Conservation (phyloP, 2,888 invertebrate genomes). For the Podotricha telesiphe region DNA sequence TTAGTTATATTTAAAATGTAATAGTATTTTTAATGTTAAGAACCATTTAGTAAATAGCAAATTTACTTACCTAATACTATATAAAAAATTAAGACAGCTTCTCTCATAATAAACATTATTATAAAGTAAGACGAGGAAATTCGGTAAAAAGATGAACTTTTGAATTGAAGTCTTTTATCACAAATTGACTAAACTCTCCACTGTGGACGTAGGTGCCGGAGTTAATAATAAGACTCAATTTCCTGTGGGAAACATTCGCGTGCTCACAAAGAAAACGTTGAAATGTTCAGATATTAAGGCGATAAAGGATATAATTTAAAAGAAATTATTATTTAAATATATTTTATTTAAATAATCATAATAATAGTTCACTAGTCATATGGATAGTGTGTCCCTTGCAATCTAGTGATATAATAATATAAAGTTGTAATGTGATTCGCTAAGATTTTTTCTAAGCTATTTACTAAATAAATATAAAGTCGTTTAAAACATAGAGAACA, state of each 20-base stretch:
- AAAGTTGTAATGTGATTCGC: too few relatives aligned
- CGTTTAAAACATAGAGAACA: too few relatives aligned
- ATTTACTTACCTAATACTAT: not conserved
- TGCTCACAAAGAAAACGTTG: slow-evolving; percentile 43
- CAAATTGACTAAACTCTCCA: slow-evolving; percentile 33
- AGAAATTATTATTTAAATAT: not conserved
- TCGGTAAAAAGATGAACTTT: slow-evolving; percentile 22
- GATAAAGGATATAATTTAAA: slow-evolving; percentile 27
- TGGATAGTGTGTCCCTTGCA: too few relatives aligned
- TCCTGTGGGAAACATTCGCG: slow-evolving; percentile 47
- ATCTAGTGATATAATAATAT: too few relatives aligned
- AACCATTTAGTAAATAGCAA: not conserved
- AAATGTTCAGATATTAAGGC: slow-evolving; percentile 45
- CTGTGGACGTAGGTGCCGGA: slow-evolving; percentile 22
- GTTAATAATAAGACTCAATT: slow-evolving; percentile 49
- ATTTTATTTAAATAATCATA: not conserved
- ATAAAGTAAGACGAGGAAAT: not conserved
- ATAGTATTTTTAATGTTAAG: not conserved
- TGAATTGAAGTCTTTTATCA: slow-evolving; percentile 27
- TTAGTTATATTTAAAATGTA: too few relatives aligned
- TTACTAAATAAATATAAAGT: too few relatives aligned
- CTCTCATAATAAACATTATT: not conserved
- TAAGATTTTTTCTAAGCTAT: too few relatives aligned
- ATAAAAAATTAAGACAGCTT: not conserved
- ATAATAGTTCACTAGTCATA: not conserved